Evolutionary conservation across 2,113 vertebrate genomes (phyloP).

Genomic region (Proterorhinus semilunaris): DNA sequence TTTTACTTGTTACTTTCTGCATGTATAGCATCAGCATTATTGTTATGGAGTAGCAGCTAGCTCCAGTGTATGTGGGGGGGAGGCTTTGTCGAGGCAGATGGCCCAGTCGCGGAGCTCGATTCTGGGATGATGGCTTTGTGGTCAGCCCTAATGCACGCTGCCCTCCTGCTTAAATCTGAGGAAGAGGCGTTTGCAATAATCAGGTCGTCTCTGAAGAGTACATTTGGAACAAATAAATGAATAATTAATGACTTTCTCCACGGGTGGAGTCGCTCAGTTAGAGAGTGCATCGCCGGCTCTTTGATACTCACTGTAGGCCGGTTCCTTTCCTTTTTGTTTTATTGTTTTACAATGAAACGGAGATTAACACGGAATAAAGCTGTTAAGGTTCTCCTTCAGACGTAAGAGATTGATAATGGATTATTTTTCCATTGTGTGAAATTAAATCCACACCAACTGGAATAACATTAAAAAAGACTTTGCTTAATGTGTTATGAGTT

Average conservation of each 20-base stretch:
- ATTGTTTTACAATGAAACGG: not conserved
- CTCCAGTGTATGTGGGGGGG: conserved; percentile 7
- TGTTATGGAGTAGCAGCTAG: conserved; percentile 1
- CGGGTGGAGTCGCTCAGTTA: conserved; percentile 48
- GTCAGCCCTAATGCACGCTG: conserved; percentile 45
- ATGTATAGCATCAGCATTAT: conserved; percentile 1
- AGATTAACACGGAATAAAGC: no score
- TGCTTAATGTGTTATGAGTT: no score
- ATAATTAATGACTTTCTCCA: conserved; percentile 58
- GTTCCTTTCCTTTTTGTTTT: conserved; percentile 12
- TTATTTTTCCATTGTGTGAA: no score
- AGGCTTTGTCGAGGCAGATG: not conserved
- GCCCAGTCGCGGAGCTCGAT: conserved; percentile 4
- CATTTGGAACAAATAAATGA: conserved; percentile 48
- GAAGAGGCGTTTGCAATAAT: conserved; percentile 30
- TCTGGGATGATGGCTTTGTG: conserved; percentile 32
- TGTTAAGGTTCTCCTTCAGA: no score
- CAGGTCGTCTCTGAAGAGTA: conserved; percentile 33
- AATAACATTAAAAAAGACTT: no score
- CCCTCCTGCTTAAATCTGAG: conserved; percentile 23
- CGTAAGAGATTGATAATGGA: no score
- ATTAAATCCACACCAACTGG: no score
- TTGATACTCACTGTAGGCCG: conserved; percentile 11
- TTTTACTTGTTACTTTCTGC: not conserved
- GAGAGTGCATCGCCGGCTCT: conserved; percentile 35